Base-by-base conservation (phyloP, 2,113 vertebrate genomes). In the Ochotona curzoniae region DNA sequence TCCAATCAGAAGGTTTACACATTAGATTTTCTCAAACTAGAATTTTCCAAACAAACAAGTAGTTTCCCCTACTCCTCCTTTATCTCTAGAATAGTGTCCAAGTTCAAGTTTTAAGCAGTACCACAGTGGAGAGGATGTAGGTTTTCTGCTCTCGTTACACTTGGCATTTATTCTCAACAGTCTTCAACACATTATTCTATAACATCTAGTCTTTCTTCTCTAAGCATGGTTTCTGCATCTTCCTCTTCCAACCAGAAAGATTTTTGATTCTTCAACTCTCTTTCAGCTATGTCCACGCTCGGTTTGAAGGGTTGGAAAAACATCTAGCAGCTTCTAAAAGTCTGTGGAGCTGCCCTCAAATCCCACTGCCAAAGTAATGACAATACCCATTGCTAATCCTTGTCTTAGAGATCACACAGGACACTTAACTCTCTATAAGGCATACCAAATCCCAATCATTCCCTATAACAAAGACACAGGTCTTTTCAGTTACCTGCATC, bases 1-100 rank as follows among this genome's bases (percentile, higher is more conserved):
- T 44, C 32, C 8, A 79, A 38, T 61, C 15, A 71, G 18, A 69
- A 9, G 54, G 67, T 83, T 82, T 91, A 69, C 9, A 35, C 28
- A 14, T 44, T 44, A 12, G 4, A 80, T 74, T 95, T 96, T 89
- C 74, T 82, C n/a, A 83, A 70, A 75, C 70, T 63, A 61, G 7
- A 73, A 47, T 13, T 51, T 90, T 82, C 91, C 51, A 82, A 1
- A 35, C 51, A 82, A 1, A 35, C 6, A 10, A 17, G 38, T 49
- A 5, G 5, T 7, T 67, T 76, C n/a, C 10, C 12, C 1, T 44
- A 57, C 54, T 18, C 54, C 18, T 80, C 7, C 28, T 76, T 76
- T 26, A 60, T 80, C 8, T 82, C 28, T 81, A 80, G 18, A 87
- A 32, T 88, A 13, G 70, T 4, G 3, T 61, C 83, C 88, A 61